A percentile compares a stretch with the other conserved stretches of the same genome.
Conservation (phyloP, 2,113 vertebrate genomes). For the Scytalopus superciliaris region DNA sequence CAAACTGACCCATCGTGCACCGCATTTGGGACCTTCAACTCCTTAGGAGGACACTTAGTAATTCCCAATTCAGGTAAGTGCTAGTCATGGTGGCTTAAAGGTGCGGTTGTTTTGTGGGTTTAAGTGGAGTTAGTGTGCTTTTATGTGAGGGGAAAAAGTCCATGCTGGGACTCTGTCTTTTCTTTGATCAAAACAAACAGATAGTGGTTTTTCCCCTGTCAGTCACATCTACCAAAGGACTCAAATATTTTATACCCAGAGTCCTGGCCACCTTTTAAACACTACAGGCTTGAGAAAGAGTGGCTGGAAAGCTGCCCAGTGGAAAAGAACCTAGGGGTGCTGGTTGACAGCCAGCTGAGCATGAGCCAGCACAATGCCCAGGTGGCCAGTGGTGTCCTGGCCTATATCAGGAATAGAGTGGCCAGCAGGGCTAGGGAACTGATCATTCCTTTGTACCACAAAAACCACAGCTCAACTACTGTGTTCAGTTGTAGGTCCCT, state of each 20-base stretch:
- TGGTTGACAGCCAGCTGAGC: neutral
- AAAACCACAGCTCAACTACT: neutral
- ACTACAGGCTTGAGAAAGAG: neutral
- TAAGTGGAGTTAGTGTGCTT: neutral
- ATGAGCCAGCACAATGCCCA: neutral
- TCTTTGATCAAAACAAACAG: neutral
- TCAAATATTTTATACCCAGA: neutral
- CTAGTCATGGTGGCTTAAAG: neutral
- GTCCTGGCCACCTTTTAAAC: neutral
- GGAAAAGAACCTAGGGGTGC: neutral
- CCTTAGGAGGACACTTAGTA: slow-evolving; percentile 92
- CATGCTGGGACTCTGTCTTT: neutral
- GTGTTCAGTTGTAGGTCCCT: neutral
- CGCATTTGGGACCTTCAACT: slow-evolving; percentile 91
- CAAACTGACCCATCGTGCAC: slow-evolving; percentile 89
- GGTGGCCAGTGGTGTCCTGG: neutral
- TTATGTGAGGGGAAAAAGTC: neutral
- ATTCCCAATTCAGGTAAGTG: slow-evolving; percentile 91
- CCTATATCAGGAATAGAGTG: neutral
- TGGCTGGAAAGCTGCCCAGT: neutral
- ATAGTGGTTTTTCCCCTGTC: rapidly evolving
- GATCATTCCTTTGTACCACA: neutral
- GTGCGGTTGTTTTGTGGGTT: neutral
- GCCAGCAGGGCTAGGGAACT: neutral
- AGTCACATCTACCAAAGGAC: neutral